Base-by-base conservation (phyloP, 2,797 vertebrate species). In the Mormyrops boulengeri region DNA sequence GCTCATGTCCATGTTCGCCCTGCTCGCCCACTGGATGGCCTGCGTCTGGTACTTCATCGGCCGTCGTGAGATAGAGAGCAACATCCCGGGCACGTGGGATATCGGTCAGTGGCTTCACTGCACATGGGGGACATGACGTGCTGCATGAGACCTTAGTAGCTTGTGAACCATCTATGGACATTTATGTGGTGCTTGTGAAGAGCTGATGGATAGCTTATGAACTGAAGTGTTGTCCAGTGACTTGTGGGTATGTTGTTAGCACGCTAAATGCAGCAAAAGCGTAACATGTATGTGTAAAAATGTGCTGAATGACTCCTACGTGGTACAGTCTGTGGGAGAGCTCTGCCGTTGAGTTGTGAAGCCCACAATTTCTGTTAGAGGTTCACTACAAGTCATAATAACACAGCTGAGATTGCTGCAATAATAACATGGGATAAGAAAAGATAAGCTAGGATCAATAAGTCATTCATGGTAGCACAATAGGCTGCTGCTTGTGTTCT, bases 21-120 rank as follows among this genome's bases (percentile, higher is more conserved):
- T 97, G 92, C 95, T 97, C 2, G 97, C 97, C 19, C 97, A 97
- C 94, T 97, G 97, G 97, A 97, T 97, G 92, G 97, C 97, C 91
- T 97, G 97, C 14, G 89, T 97, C 92, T 97, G 97, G 97, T 97
- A 96, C 95, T 97, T 97, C 94, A 97, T 97, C 0, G 97, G 97
- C 2, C 96, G 94, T 90, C 94, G 57, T 53, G 97, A 97, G 94
- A 96, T 97, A 0, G 97, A 97, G 90, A 96, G 94, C 93, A 95
- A 92, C 2, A 93, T 93, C 4, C 93, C 95, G 0, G 96, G 95
- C 89, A 94, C 96, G 89, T 96, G 96, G 6, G 97, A 97, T 41
- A 97, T 97, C 0, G 97, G 97, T 97, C 88, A 91, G 93, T 91
- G 11, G 3, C 2, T 41, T 2, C 2, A 2, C 26, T 22, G 17